phyloP scores from a whole-genome alignment of 2,113 vertebrate genomes.

The Ictalurus furcatus region DNA sequence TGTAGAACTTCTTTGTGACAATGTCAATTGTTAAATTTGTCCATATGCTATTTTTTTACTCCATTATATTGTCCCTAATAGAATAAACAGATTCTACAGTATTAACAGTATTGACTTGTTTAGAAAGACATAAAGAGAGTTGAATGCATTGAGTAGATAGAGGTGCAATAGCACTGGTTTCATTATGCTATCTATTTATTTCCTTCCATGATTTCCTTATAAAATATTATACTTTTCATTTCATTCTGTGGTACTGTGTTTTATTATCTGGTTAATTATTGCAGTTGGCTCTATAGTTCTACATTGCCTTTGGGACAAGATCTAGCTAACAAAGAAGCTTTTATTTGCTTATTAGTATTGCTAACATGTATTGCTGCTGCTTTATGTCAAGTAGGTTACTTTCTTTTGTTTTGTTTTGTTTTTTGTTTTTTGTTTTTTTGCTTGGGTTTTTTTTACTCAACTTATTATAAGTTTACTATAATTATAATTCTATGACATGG shows the following conservation, averaged over 20 bases:
- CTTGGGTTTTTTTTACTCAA: background rate
- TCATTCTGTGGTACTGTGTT: conserved; percentile 3
- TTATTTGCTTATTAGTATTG: conserved; percentile 8
- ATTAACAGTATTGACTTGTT: background rate
- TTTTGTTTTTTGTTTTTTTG: too few species aligned
- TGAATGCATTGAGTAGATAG: background rate
- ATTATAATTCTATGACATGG: background rate
- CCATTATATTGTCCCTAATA: background rate
- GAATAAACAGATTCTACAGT: background rate
- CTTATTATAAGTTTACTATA: background rate
- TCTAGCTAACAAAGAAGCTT: background rate
- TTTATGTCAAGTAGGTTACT: background rate
- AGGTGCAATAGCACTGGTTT: background rate
- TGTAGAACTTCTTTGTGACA: too few species aligned
- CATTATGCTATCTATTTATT: conserved; percentile 2
- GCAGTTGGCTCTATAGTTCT: background rate
- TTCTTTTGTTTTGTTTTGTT: too few species aligned
- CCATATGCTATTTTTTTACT: background rate
- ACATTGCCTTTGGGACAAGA: background rate
- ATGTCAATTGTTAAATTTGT: background rate
- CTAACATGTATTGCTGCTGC: background rate
- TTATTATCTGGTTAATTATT: background rate
- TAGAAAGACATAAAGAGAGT: background rate
- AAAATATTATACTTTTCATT: background rate
- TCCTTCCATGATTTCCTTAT: background rate